A percentile compares a stretch with the other conserved stretches of the same genome.
These are phyloP conservation scores for Hypocryptadius cinnamomeus DNA, from an alignment of 2,113 vertebrate genomes.

Conservation along the genomic window DNA sequence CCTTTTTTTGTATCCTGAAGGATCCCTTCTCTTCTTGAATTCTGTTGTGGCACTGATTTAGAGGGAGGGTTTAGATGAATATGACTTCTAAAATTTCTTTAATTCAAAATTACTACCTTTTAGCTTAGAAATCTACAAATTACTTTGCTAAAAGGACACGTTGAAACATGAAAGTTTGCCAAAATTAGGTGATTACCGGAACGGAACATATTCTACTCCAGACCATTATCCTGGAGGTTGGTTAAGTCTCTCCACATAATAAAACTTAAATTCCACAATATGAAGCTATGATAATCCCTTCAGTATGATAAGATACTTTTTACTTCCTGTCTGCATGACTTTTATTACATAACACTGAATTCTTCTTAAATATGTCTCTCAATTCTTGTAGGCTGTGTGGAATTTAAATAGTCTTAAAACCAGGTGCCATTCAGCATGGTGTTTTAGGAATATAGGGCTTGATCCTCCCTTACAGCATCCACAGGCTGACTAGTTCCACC, in stretches of 20 bases:
- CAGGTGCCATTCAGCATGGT: background rate
- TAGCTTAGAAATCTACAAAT: background rate
- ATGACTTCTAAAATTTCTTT: background rate
- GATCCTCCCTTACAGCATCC: background rate
- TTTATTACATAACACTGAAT: background rate
- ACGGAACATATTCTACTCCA: background rate
- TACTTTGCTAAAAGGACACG: background rate
- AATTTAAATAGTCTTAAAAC: conserved; percentile 5
- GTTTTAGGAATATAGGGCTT: background rate
- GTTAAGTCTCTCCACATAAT: background rate
- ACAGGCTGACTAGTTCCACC: background rate
- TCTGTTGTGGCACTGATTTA: background rate
- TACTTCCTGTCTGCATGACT: background rate
- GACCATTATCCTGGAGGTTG: background rate
- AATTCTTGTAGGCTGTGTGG: background rate
- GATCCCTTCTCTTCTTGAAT: background rate
- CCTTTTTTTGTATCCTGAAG: background rate
- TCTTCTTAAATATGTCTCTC: background rate
- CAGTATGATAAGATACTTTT: background rate
- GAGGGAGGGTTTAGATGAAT: background rate
- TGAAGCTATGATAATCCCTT: background rate
- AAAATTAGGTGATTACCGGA: background rate
- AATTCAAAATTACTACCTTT: background rate
- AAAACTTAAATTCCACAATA: background rate
- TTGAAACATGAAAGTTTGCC: background rate